Evolutionary conservation across 2,113 vertebrate genomes (phyloP).

Genomic region (Campylomormyrus numenius): DNA sequence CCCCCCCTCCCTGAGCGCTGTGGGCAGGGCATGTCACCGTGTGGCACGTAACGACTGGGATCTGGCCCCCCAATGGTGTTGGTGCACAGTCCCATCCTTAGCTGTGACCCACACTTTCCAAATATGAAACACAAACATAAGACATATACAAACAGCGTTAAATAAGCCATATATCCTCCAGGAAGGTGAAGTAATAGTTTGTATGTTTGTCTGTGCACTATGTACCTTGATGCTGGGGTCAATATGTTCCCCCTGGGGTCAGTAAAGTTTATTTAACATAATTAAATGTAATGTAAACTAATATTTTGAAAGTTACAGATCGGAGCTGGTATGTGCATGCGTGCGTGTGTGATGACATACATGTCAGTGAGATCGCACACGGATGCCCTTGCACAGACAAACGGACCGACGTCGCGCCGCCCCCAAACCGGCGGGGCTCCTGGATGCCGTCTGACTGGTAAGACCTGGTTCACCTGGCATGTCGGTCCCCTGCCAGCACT

Average conservation of each 20-base stretch:
- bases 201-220: background rate
- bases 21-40: background rate
- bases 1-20: background rate
- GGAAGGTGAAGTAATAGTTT: background rate
- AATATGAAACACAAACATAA: background rate
- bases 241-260: background rate
- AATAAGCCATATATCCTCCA: background rate
- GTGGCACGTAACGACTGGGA: background rate
- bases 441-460: background rate
- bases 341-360: background rate
- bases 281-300: background rate
- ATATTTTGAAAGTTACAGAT: background rate
- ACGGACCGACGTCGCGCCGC: too few relatives aligned
- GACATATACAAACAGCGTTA: background rate
- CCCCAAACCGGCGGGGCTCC: background rate
- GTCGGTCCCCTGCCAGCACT: background rate
- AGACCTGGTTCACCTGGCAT: background rate
- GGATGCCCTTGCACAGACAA: background rate
- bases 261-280: background rate
- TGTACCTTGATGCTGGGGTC: background rate
- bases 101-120: background rate
- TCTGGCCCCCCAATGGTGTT: background rate
- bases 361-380: background rate
- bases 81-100: background rate
- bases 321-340: background rate